phyloP scores from a whole-genome alignment of 1,140 invertebrate species.

The Ostrea edulis region DNA sequence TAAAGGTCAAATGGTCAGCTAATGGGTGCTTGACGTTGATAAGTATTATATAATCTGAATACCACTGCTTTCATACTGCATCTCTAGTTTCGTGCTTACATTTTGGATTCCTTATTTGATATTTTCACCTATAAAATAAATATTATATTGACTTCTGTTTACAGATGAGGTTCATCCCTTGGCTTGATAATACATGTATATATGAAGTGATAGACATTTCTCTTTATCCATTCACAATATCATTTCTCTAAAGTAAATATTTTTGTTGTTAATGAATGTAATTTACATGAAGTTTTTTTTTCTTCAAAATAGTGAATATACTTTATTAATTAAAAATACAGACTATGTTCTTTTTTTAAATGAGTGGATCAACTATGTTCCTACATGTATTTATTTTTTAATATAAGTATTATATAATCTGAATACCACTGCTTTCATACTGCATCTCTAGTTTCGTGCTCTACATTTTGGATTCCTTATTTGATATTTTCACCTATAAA shows the following conservation, averaged over 20 bases:
- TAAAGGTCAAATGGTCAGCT: too few species aligned
- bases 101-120: too few species aligned
- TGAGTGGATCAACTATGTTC: too few species aligned
- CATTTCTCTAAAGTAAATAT: neutral
- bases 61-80: too few species aligned
- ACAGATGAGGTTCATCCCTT: neutral
- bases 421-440: too few species aligned
- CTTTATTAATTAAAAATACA: too few species aligned
- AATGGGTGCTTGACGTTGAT: neutral
- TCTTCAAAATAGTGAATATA: too few species aligned
- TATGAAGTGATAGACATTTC: neutral
- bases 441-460: neutral
- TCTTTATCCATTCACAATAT: neutral
- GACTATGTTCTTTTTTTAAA: too few species aligned
- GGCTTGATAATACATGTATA: neutral
- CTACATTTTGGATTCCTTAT: neutral
- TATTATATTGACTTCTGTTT: neutral
- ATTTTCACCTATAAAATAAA: neutral
- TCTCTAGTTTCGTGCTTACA: neutral
- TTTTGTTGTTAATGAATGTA: neutral
- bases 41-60: neutral
- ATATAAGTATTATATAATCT: neutral
- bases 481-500: neutral
- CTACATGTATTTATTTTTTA: too few species aligned
- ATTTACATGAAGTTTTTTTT: neutral